Percentiles rank a stretch among this genome's conserved stretches.
Conservation (phyloP, 2,113 vertebrate genomes). For the Bambusicola thoracicus region DNA sequence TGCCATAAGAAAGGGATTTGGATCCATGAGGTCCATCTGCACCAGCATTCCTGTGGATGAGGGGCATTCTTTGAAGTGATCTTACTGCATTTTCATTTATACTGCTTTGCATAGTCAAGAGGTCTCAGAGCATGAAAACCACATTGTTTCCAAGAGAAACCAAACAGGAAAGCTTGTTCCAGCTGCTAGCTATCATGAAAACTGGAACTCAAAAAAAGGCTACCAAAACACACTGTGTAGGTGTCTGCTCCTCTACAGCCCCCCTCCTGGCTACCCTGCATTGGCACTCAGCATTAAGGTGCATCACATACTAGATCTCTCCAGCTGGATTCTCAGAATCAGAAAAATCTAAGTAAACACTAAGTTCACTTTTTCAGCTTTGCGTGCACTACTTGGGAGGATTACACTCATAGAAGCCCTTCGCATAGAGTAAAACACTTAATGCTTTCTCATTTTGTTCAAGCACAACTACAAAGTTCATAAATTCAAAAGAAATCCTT, state of each 20-base stretch:
- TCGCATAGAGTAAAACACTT: background rate
- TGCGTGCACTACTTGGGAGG: background rate
- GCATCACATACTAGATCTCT: background rate
- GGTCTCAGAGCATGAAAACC: background rate
- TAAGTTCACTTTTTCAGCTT: background rate
- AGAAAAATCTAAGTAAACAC: background rate
- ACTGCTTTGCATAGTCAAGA: background rate
- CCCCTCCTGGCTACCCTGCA: background rate
- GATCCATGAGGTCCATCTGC: accelerated
- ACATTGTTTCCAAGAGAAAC: background rate
- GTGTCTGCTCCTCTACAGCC: background rate
- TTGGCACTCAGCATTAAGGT: background rate
- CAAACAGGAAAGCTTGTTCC: background rate
- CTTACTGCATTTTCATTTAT: background rate
- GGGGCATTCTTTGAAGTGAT: background rate
- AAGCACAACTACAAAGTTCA: background rate
- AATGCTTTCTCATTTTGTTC: background rate
- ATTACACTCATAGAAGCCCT: background rate
- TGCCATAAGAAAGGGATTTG: background rate
- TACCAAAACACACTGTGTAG: background rate
- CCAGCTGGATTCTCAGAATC: background rate
- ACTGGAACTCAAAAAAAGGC: background rate
- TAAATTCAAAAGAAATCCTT: background rate
- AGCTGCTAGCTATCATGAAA: background rate
- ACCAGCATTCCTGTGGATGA: background rate